Evolutionary conservation across 2,888 invertebrate species (phyloP), one percentile per base, ranked within the genome.

Genomic region (Rhyacophila evoluta): DNA sequence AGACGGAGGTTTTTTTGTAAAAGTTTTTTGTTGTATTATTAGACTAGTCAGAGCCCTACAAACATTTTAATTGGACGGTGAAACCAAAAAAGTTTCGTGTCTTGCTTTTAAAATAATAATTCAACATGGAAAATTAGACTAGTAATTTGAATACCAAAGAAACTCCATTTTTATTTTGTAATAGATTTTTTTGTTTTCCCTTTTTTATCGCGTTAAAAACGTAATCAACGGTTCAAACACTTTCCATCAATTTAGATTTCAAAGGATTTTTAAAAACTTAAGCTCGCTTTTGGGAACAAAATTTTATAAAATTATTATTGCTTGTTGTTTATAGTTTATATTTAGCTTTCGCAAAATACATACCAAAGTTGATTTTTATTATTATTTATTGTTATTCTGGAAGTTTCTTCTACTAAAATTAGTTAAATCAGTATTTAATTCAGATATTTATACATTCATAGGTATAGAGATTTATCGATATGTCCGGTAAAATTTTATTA

Each of bases 21-120:
- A 55, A 55, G 55, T 55, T 39, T 55, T 55, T 8, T 10, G 1
- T 25, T 55, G 19, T 19, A 55, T 55, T 19, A 55, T 55, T 55
- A 55, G 19, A 19, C 55, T 8, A 19, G 55, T 55, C 55, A 55
- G 55, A 55, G 19, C 55, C 19, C 19, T 19, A 55, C 55, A 55
- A 55, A 55, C 55, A 55, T 55, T 55, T 55, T 55, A 55, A 55
- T 55, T 55, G 55, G 55, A 55, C 55, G 55, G 19, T 19, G 19
- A 55, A 15, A 25, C 55, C 25, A 10, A 55, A 25, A 55, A 55
- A 25, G 55, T 55, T 55, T 15, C 19, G 19, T 8, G 19, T 8
- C 19, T 10, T 19, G 6, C 55, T 55, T 55, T 25, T 19, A 41
- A 12, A 6, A 25, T 55, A 25, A 25, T 55, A 55, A 8, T 55